phyloP scores from a whole-genome alignment of 2,888 invertebrate species.

The Nasonovia ribisnigri region DNA sequence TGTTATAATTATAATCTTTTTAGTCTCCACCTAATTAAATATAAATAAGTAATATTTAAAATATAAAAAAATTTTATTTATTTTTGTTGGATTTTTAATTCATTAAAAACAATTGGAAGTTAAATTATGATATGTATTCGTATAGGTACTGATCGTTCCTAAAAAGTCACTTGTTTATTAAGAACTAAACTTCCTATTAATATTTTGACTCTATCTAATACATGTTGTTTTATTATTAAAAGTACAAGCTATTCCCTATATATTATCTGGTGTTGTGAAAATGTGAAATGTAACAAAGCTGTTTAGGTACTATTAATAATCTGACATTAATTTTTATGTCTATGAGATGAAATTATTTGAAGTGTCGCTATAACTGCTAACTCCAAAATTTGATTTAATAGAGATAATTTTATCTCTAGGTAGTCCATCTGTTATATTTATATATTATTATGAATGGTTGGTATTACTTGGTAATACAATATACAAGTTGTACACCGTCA shows the following conservation, averaged over 20 bases:
- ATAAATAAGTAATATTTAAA: too few species aligned
- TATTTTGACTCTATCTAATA: too few species aligned
- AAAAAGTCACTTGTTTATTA: neutral
- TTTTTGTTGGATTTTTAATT: neutral
- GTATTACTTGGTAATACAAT: neutral
- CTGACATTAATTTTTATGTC: neutral
- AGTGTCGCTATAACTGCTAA: neutral
- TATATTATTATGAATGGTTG: neutral
- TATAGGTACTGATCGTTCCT: neutral
- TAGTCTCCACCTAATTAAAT: neutral
- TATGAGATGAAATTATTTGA: neutral
- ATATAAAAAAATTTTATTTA: neutral
- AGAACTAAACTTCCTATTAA: neutral
- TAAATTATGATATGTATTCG: neutral
- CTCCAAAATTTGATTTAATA: neutral
- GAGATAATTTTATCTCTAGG: neutral
- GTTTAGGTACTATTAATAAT: neutral
- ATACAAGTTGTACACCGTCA: neutral
- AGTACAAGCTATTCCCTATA: neutral
- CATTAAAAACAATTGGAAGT: neutral
- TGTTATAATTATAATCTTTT: neutral
- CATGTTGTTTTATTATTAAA: too few species aligned
- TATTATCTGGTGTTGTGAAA: neutral
- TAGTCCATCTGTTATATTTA: neutral
- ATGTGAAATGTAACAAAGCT: neutral